Base-by-base conservation (phyloP, 2,113 vertebrate genomes). In the Coracopsis vasa region DNA sequence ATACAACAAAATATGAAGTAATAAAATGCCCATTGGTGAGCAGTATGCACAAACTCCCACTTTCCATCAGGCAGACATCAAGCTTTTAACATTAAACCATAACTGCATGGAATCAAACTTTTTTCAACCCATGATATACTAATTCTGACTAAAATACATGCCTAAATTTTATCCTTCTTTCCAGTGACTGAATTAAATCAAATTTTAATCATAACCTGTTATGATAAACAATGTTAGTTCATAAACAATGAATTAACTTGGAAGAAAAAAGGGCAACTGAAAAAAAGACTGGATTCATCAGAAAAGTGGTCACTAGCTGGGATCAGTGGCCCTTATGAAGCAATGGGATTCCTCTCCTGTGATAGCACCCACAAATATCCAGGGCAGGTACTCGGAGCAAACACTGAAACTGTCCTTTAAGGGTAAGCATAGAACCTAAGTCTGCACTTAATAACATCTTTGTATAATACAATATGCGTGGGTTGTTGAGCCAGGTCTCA, bases 381-480 rank as follows among this genome's bases (percentile, higher is more conserved):
- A 65, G 88, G 42, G 13, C 79, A 47, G 20, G 17, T 60, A 31
- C n/a, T 89, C 4, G 4, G 9, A 48, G 48, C 13, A 51, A 88
- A 71, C 20, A 47, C 11, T 17, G 13, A 47, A 56, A 51, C 20
- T 69, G 44, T 19, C 13, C 16, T 77, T 56, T 50, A 77, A 81
- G 15, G 15, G 21, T 62, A 29, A 72, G 19, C 37, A 31, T 5
- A 42, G 54, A 72, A 45, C 3, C 4, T 65, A 79, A 82, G 29
- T 6, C 5, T 20, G 17, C 19, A 23, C 31, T 58, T 80, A 51
- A 45, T 1, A 3, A 16, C 24, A 45, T 21, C 41, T 58, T 56
- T 13, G 18, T 25, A 9, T 6, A 45, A 51, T 41, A 50, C 39
- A 82, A 35, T 6, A 51, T 0, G 0, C 4, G 21, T 15, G 31